phyloP scores from a whole-genome alignment of 2,888 invertebrate genomes.

The Cyclophora albipunctata region DNA sequence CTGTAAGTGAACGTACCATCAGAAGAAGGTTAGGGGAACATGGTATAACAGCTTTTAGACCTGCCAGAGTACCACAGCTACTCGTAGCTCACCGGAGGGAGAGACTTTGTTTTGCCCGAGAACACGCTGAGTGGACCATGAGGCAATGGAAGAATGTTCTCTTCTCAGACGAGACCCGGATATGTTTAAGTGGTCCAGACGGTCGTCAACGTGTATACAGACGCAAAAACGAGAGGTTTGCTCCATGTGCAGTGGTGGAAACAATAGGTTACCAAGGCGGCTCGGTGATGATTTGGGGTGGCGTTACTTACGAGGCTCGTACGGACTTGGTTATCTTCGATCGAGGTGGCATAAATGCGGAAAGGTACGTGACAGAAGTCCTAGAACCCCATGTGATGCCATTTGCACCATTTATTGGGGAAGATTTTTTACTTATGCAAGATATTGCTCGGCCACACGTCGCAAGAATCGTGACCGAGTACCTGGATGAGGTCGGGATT shows the following conservation, averaged over 20 bases:
- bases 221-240: not conserved
- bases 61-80: conserved; percentile 4
- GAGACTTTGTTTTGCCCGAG: conserved; percentile 5
- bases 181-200: too few relatives aligned
- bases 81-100: too few relatives aligned
- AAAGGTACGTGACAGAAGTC: too few relatives aligned
- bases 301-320: not conserved
- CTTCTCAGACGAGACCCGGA: not conserved
- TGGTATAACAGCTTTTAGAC: conserved; percentile 3
- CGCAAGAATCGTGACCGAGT: not conserved
- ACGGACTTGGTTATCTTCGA: not conserved
- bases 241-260: not conserved
- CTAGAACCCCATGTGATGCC: too few relatives aligned
- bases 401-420: too few relatives aligned
- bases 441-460: too few relatives aligned
- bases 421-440: too few relatives aligned
- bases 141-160: not conserved
- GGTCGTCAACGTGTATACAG: too few relatives aligned
- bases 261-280: not conserved
- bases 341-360: too few relatives aligned
- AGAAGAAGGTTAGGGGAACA: conserved; percentile 2
- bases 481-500: conserved; percentile 1
- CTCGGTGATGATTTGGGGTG: not conserved
- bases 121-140: conserved; percentile 7
- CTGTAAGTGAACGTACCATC: conserved; percentile 4